phyloP scores from a whole-genome alignment of 2,113 vertebrate species.

The Saimiri boliviensis region DNA sequence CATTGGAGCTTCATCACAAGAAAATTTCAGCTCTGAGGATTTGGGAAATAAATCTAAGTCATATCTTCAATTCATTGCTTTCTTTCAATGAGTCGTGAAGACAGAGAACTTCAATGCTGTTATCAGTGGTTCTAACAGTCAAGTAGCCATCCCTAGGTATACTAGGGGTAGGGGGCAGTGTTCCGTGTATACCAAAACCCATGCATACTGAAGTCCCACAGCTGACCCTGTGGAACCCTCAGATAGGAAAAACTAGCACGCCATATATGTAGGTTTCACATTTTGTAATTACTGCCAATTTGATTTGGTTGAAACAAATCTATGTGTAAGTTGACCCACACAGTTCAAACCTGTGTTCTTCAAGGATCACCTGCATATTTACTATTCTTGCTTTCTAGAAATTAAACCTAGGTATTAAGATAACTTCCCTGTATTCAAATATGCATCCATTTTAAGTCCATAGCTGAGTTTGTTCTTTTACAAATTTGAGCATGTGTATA shows the following conservation, averaged over 20 bases:
- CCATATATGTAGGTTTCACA: background rate
- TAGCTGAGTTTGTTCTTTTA: constrained; percentile 27
- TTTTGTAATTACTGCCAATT: background rate
- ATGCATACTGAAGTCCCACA: background rate
- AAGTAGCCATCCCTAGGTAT: background rate
- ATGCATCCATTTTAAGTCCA: background rate
- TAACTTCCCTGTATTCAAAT: background rate
- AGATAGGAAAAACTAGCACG: background rate
- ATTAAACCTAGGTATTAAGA: background rate
- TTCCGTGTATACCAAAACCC: background rate
- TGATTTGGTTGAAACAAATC: background rate
- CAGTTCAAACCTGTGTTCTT: background rate
- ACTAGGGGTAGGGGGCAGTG: background rate
- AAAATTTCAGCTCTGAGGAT: constrained; percentile 24
- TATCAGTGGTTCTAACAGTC: background rate
- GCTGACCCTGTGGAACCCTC: background rate
- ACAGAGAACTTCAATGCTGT: background rate
- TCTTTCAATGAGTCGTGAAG: background rate
- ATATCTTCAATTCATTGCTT: constrained; percentile 13
- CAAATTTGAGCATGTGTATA: background rate
- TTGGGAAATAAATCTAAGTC: constrained; percentile 6
- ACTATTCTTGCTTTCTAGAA: constrained; percentile 35
- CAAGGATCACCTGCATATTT: background rate
- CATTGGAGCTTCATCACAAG: background rate
- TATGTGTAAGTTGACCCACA: background rate